Conservation (phyloP, 1,140 invertebrate genomes). For the Ridgeia piscesae region DNA sequence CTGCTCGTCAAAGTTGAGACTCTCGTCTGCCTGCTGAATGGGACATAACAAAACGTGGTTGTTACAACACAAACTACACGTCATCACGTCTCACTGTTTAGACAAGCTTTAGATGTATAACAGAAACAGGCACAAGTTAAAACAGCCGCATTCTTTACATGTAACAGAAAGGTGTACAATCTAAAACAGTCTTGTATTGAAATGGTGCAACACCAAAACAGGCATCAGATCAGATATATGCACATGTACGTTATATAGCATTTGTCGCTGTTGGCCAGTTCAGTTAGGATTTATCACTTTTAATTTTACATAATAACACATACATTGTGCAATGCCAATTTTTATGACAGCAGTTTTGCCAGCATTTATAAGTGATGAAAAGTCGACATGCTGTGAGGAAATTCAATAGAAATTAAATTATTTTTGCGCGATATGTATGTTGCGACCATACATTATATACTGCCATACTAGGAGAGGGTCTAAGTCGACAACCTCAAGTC, state of each 20-base stretch:
- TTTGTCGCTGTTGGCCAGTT: background rate
- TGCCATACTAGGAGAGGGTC: background rate
- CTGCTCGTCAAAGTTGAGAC: conserved; percentile 94
- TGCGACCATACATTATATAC: background rate
- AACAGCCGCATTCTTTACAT: too few species aligned
- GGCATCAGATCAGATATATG: background rate
- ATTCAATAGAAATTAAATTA: background rate
- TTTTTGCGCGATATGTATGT: background rate
- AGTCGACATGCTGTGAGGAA: background rate
- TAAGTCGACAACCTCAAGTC: background rate
- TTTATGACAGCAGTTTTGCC: background rate
- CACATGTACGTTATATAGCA: too few species aligned
- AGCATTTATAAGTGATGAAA: background rate
- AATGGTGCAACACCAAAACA: background rate
- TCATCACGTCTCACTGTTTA: background rate
- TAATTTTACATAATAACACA: background rate
- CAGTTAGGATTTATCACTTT: background rate
- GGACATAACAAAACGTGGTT: conserved; percentile 30
- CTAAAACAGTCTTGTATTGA: too few species aligned
- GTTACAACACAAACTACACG: background rate
- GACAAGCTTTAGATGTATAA: too few species aligned
- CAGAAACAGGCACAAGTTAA: too few species aligned
- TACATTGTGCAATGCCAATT: background rate
- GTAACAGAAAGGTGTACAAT: too few species aligned
- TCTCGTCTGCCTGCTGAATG: conserved; percentile 85